Evolutionary conservation across 2,113 vertebrate genomes (phyloP).

Genomic region (Cololabis saira): DNA sequence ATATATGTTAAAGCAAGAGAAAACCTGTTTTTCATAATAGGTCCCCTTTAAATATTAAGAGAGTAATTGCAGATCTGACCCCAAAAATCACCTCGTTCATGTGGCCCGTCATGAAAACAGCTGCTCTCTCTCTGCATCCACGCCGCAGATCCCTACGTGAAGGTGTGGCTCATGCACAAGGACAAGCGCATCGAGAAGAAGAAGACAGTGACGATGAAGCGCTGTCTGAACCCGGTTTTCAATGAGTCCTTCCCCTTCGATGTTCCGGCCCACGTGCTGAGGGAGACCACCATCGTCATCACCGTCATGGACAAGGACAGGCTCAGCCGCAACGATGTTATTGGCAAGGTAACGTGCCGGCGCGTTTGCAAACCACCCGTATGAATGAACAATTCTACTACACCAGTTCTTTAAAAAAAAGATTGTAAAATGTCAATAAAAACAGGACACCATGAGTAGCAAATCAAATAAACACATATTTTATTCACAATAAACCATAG

Average conservation of each 20-base stretch:
- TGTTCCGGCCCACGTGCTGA: slow-evolving; percentile 94
- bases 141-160: slow-evolving; percentile 93
- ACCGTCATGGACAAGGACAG: slow-evolving; percentile 99
- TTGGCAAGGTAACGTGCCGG: slow-evolving; percentile 88
- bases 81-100: slow-evolving; percentile 28
- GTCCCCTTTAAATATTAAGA: slow-evolving; percentile 61
- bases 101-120: slow-evolving; percentile 28
- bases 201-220: slow-evolving; percentile 96
- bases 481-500: too few relatives aligned
- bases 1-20: too few relatives aligned
- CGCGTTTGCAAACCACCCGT: too few relatives aligned
- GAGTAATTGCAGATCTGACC: slow-evolving; percentile 70
- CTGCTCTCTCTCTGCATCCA: slow-evolving; percentile 21
- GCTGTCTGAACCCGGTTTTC: slow-evolving; percentile 97
- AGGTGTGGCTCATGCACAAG: slow-evolving; percentile 99
- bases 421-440: too few relatives aligned
- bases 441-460: too few relatives aligned
- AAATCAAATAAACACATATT: too few relatives aligned
- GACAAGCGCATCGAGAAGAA: slow-evolving; percentile 99
- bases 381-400: too few relatives aligned
- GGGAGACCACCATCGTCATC: slow-evolving; percentile 98
- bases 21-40: too few relatives aligned
- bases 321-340: slow-evolving; percentile 97
- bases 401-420: too few relatives aligned
- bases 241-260: slow-evolving; percentile 98